Evolutionary conservation across 2,888 invertebrate species (phyloP).

Genomic region (Eudasyphora cyanicolor): DNA sequence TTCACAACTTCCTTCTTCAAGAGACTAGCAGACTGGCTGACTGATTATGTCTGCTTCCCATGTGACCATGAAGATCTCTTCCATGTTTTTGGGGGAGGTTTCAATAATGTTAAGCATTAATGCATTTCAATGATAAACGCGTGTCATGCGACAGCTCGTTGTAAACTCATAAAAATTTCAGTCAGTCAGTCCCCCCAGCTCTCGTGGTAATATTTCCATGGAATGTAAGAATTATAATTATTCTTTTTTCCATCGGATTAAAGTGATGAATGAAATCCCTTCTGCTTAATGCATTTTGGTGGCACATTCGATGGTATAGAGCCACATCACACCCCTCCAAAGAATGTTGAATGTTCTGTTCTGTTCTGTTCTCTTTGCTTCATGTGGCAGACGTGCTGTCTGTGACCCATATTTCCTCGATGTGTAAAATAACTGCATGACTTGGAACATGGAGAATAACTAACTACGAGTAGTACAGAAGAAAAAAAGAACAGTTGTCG

Average conservation of each 20-base stretch:
- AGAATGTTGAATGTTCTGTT: background rate
- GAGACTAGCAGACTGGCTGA: background rate
- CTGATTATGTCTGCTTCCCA: background rate
- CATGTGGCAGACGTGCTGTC: slow-evolving; percentile 59
- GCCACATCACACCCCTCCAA: slow-evolving; percentile 26
- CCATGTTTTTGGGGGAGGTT: background rate
- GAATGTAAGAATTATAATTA: slow-evolving; percentile 39
- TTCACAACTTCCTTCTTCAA: background rate
- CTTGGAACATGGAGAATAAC: slow-evolving; percentile 5
- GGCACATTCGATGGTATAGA: background rate
- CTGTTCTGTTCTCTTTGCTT: background rate
- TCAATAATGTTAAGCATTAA: background rate
- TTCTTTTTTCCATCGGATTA: background rate
- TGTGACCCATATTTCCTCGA: slow-evolving; percentile 58
- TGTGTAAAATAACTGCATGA: slow-evolving; percentile 46
- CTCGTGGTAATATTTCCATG: background rate
- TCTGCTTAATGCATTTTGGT: slow-evolving; percentile 35
- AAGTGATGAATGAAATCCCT: slow-evolving; percentile 44
- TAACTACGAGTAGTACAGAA: background rate
- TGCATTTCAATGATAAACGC: slow-evolving; percentile 43
- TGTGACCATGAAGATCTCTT: background rate
- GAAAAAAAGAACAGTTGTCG: background rate
- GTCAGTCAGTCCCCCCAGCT: background rate
- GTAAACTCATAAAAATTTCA: slow-evolving; percentile 41
- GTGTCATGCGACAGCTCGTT: slow-evolving; percentile 41